These are phyloP conservation scores for Tribolium freemani DNA, from an alignment of 2,888 invertebrate species.

Conservation along the genomic window DNA sequence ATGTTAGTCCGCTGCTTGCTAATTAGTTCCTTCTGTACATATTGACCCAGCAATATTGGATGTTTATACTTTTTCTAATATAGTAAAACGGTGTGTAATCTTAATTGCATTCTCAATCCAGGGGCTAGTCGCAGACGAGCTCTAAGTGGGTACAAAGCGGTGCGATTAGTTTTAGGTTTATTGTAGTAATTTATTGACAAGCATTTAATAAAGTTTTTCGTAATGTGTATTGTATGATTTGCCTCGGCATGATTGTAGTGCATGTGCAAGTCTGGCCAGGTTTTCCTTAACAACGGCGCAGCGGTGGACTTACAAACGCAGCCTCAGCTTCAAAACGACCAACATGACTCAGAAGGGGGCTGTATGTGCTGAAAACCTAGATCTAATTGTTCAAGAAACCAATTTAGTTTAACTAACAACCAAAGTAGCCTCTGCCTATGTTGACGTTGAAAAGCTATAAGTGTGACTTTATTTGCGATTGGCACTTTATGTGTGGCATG, in stretches of 20 bases:
- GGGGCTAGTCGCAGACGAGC: background rate
- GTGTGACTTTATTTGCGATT: constrained; percentile 59
- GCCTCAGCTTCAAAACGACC: constrained; percentile 83
- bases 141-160: constrained; percentile 19
- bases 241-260: constrained; percentile 14
- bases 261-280: constrained; percentile 7
- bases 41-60: constrained; percentile 32
- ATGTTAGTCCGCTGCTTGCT: constrained; percentile 22
- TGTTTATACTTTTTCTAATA: constrained; percentile 19
- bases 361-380: constrained; percentile 80
- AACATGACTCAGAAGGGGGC: constrained; percentile 84
- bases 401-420: constrained; percentile 51
- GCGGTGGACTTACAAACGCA: constrained; percentile 89
- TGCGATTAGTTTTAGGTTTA: constrained; percentile 14
- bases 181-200: constrained; percentile 30
- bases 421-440: constrained; percentile 63
- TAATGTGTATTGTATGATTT: constrained; percentile 10
- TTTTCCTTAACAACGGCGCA: constrained; percentile 62
- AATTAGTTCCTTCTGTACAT: constrained; percentile 35
- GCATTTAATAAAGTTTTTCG: constrained; percentile 33
- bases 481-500: constrained; percentile 47
- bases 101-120: constrained; percentile 13
- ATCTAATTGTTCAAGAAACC: constrained; percentile 50
- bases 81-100: constrained; percentile 23
- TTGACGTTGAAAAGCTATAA: constrained; percentile 63